Base-by-base conservation (phyloP, 1,140 invertebrate genomes). In the Leptinotarsa lineolata region DNA sequence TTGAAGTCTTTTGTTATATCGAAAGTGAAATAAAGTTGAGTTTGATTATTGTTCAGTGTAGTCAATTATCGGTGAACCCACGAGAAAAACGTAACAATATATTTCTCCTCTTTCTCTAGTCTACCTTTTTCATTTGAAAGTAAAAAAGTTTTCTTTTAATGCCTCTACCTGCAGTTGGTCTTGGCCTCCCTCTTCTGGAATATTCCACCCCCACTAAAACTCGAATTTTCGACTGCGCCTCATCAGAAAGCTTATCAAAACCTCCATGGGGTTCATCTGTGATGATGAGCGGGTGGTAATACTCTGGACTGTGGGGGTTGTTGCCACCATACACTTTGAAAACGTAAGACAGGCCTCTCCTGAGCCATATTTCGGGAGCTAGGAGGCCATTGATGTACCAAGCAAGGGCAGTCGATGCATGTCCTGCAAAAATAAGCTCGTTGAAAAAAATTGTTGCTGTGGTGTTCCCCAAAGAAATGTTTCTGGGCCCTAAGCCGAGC, bases 231-330 rank as follows among this genome's bases (percentile, higher is more conserved):
- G 89, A 90, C 82, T 93, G 91, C 44, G 92, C 91, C 4, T 87
- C 88, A 81, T 94, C 92, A 18, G 87, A 89, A 2, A 94, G 85
- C 45, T 90, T 87, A 79, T 94, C 93, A 72, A 92, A 93, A 0
- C 94, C 95, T 59, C 95, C 95, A 76, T 91, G 89, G 2, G 92
- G 90, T 81, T 96, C 94, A 81, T 94, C 92, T 3, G 95, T 96
- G 72, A 98, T 93, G 63, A 98, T 95, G 46, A 98, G 86, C 8
- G 96, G 96, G 88, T 98, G 96, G 85, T 97, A 97, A 81, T 91
- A 89, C 64, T 93, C 90, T 0, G 94, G 87, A 75, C 93, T 95
- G 81, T 96, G 93, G 4, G 95, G 94, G 86, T 97, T 94, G 80
- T 96, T 95, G 1, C 95, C 95, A 44, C 95, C 95, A 72, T 90